phyloP scores from a whole-genome alignment of 1,140 invertebrate genomes.

The Drosophila nannoptera region DNA sequence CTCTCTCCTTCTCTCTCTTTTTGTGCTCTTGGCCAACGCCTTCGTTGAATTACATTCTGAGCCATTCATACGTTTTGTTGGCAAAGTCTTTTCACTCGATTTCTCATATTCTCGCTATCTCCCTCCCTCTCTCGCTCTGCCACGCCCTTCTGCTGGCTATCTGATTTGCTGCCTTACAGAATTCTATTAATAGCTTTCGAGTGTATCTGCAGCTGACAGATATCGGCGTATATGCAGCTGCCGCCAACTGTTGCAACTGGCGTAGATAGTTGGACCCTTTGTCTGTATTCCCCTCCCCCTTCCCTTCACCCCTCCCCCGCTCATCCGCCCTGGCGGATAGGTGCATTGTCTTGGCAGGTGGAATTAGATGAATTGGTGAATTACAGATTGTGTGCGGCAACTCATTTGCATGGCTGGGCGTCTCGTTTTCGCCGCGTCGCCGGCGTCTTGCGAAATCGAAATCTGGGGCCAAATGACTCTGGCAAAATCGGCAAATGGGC shows the following conservation, averaged over 20 bases:
- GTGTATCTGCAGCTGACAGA: conserved; percentile 2
- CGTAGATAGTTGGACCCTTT: conserved; percentile 49
- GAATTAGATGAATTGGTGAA: conserved; percentile 43
- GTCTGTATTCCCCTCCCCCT: neutral
- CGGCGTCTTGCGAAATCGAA: conserved; percentile 24
- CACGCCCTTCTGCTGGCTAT: neutral
- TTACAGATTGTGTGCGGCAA: conserved; percentile 46
- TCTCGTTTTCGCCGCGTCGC: conserved; percentile 36
- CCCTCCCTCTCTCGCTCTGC: neutral
- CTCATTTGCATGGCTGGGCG: conserved; percentile 51
- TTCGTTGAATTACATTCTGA: too few species aligned
- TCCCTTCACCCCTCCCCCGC: neutral
- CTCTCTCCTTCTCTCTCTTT: neutral
- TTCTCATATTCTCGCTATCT: too few species aligned
- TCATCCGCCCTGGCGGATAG: neutral
- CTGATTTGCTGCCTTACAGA: neutral
- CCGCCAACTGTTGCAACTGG: conserved; percentile 61
- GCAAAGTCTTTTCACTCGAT: too few species aligned
- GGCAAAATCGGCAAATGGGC: conserved; percentile 64
- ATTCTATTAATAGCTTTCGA: neutral
- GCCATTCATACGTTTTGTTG: too few species aligned
- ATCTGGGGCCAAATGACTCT: conserved; percentile 26
- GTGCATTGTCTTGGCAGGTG: conserved; percentile 22
- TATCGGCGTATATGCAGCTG: neutral
- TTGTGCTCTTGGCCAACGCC: neutral